Evolutionary conservation across 1,140 invertebrate genomes (phyloP).

Genomic region (Anastrepha ludens): DNA sequence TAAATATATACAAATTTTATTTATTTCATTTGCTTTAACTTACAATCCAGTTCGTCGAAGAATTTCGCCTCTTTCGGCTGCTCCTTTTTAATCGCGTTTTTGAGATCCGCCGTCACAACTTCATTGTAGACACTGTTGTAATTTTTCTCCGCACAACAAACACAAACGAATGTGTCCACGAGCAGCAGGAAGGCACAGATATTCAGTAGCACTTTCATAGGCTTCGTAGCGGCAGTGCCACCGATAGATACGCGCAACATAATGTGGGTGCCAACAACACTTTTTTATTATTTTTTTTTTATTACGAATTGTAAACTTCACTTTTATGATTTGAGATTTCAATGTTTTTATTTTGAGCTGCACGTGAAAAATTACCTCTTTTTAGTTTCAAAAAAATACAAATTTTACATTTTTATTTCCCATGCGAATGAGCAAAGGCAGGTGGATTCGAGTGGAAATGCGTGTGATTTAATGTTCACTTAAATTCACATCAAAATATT

Average conservation of each 20-base stretch:
- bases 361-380: too few relatives aligned
- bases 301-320: too few relatives aligned
- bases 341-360: too few relatives aligned
- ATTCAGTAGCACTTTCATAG: neutral
- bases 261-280: neutral
- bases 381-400: too few relatives aligned
- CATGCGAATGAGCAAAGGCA: too few relatives aligned
- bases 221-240: neutral
- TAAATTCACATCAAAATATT: neutral
- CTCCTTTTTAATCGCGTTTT: conserved; percentile 69
- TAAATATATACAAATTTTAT: too few relatives aligned
- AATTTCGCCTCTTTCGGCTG: conserved; percentile 73
- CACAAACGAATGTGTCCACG: neutral
- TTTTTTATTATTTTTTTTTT: too few relatives aligned
- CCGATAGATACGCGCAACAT: neutral
- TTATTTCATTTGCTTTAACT: conserved; percentile 58
- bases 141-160: conserved; percentile 56
- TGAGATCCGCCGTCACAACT: conserved; percentile 66
- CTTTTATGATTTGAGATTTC: too few relatives aligned
- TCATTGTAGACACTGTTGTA: conserved; percentile 71
- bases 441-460: too few relatives aligned
- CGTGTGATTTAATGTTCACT: neutral
- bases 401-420: too few relatives aligned
- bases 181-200: neutral
- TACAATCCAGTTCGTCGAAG: conserved; percentile 73